Conservation (phyloP, 2,113 vertebrate species). For the Dasyornis broadbenti region DNA sequence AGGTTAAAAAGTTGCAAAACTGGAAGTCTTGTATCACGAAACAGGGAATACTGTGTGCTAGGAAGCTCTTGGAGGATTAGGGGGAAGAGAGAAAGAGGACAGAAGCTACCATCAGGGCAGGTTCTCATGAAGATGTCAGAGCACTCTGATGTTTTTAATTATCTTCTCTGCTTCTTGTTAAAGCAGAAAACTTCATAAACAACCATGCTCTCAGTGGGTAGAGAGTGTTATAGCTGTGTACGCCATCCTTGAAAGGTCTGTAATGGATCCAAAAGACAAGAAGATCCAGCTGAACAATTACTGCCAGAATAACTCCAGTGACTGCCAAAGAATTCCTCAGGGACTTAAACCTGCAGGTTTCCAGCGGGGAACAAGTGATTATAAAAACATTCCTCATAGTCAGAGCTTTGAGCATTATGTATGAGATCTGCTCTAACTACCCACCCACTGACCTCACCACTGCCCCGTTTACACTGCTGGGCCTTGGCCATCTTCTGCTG, state of each 20-base stretch:
- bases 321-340: slow-evolving; percentile 31
- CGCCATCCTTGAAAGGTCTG: not conserved
- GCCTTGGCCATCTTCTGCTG: not conserved
- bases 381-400: slow-evolving; percentile 35
- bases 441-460: slow-evolving; percentile 19
- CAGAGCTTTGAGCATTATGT: slow-evolving; percentile 20
- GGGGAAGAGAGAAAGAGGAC: not conserved
- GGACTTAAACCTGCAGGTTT: slow-evolving; percentile 39
- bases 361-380: slow-evolving; percentile 37
- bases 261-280: not conserved
- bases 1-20: not conserved
- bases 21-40: not conserved
- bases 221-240: not conserved
- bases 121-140: not conserved
- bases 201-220: not conserved
- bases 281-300: slow-evolving; percentile 20
- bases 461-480: not conserved
- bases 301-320: slow-evolving; percentile 15
- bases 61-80: not conserved
- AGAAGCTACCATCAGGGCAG: not conserved
- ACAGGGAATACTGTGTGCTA: not conserved
- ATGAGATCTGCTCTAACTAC: slow-evolving; percentile 1
- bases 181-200: not conserved
- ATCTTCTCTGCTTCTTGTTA: not conserved
- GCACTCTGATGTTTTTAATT: not conserved